Conservation (phyloP, 2,113 vertebrate genomes). For the Charina bottae region DNA sequence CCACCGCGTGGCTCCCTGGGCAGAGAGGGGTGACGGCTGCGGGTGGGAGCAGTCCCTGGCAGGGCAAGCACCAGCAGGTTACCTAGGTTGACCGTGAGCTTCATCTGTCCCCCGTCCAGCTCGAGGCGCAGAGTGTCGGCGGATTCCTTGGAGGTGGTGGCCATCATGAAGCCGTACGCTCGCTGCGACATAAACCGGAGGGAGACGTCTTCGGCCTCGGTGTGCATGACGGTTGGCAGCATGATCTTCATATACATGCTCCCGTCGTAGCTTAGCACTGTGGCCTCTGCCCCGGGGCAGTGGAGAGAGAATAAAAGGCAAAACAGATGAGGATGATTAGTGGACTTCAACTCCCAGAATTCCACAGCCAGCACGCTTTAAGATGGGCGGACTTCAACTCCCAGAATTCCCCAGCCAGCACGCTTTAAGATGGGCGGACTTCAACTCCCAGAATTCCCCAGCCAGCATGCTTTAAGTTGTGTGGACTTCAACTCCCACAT, state of each 20-base stretch:
- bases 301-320: fast-evolving
- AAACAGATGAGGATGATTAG: neutral
- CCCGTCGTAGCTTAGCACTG: constrained; percentile 92
- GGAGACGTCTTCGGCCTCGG: constrained; percentile 92
- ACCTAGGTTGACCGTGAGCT: constrained; percentile 96
- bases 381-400: neutral
- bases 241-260: constrained; percentile 95
- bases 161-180: constrained; percentile 92
- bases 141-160: constrained; percentile 93
- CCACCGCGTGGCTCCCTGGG: constrained; percentile 18
- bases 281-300: constrained; percentile 79
- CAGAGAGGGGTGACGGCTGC: neutral
- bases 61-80: constrained; percentile 60
- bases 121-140: constrained; percentile 93
- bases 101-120: constrained; percentile 91
- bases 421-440: too few relatives aligned
- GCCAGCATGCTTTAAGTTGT: too few relatives aligned
- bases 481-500: too few relatives aligned
- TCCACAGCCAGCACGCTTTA: too few relatives aligned
- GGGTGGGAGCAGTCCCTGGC: neutral
- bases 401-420: neutral
- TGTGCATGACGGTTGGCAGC: constrained; percentile 86
- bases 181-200: constrained; percentile 94
- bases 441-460: too few relatives aligned
- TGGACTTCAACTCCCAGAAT: too few relatives aligned